These are phyloP conservation scores for Anthophora plumipes DNA, from an alignment of 2,888 invertebrate species.

Conservation along the genomic window DNA sequence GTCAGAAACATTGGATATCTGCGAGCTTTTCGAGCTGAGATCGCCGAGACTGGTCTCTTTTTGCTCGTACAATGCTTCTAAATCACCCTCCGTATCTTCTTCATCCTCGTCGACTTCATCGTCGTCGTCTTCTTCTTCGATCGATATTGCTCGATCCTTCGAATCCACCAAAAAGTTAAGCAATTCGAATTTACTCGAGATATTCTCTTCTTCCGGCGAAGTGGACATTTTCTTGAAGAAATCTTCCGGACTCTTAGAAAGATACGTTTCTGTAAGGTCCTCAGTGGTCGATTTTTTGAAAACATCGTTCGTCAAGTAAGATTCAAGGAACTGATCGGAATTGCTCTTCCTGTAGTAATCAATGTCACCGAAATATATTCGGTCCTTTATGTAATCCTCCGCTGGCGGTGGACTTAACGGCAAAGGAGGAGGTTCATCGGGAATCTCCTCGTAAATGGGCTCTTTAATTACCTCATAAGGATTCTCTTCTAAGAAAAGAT, in stretches of 20 bases:
- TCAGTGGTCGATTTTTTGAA: conserved; percentile 86
- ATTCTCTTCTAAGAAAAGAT: conserved; percentile 83
- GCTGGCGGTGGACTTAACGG: conserved; percentile 91
- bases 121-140: conserved; percentile 72
- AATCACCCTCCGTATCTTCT: conserved; percentile 86
- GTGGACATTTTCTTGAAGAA: conserved; percentile 86
- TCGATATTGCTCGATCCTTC: conserved; percentile 84
- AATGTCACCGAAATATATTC: conserved; percentile 84
- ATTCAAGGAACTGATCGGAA: conserved; percentile 75
- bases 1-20: conserved; percentile 93
- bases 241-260: conserved; percentile 77
- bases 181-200: conserved; percentile 93
- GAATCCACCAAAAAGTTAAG: conserved; percentile 95
- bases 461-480: conserved; percentile 84
- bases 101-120: conserved; percentile 84
- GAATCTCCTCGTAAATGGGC: conserved; percentile 85
- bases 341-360: conserved; percentile 76
- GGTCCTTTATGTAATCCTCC: conserved; percentile 86
- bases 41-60: conserved; percentile 85
- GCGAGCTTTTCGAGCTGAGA: conserved; percentile 89
- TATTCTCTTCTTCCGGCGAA: conserved; percentile 84
- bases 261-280: conserved; percentile 67
- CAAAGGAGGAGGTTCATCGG: conserved; percentile 88
- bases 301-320: conserved; percentile 75
- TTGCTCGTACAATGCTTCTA: conserved; percentile 85